Conservation (phyloP, 2,113 vertebrate species). For the Oncorhynchus masou region DNA sequence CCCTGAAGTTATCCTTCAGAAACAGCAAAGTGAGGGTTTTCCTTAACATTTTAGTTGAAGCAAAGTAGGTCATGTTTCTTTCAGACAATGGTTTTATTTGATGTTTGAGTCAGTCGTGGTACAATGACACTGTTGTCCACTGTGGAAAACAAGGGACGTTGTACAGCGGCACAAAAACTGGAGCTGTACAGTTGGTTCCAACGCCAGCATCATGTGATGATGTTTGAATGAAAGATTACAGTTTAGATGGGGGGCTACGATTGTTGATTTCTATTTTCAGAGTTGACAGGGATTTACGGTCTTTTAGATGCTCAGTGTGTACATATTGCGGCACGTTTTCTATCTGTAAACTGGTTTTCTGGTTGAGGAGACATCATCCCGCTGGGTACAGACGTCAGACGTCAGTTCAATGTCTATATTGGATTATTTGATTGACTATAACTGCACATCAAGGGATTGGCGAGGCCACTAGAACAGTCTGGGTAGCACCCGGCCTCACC, state of each 20-base stretch:
- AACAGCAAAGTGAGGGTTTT: slow-evolving; percentile 4
- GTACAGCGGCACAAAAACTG: slow-evolving; percentile 15
- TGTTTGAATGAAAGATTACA: slow-evolving; percentile 8
- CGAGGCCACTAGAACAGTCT: no score
- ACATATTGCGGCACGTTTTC: no score
- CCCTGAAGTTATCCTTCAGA: neutral
- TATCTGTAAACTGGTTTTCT: no score
- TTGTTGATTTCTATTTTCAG: slow-evolving; percentile 1
- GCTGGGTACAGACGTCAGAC: no score
- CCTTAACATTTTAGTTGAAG: slow-evolving; percentile 10
- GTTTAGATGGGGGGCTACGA: neutral
- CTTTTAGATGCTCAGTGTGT: no score
- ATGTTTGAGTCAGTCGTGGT: slow-evolving; percentile 8
- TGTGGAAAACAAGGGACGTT: slow-evolving; percentile 27
- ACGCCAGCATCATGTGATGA: slow-evolving; percentile 30
- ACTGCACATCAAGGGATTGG: no score
- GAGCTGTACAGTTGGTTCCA: slow-evolving; percentile 21
- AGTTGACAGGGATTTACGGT: no score
- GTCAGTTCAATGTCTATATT: no score
- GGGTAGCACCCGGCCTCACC: no score
- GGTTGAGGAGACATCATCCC: no score
- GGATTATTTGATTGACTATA: no score
- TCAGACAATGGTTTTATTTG: slow-evolving; percentile 21
- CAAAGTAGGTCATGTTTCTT: neutral
- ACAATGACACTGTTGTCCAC: slow-evolving; percentile 34